Evolutionary conservation across 2,113 vertebrate species (phyloP).

Genomic region (Grammomys dolichurus): DNA sequence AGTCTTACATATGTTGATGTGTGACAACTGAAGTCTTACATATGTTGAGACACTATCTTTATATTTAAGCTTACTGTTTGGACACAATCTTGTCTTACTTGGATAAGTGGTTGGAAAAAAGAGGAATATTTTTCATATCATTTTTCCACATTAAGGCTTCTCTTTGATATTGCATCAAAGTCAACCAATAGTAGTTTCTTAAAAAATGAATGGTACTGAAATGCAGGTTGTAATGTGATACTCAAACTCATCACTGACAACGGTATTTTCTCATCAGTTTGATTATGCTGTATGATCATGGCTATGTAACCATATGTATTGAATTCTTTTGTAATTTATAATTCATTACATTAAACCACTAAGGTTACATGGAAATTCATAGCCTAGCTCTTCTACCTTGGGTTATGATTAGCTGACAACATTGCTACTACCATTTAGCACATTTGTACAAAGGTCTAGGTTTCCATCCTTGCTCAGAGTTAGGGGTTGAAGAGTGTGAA

Average conservation of each 20-base stretch:
- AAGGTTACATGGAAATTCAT: neutral
- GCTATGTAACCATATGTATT: neutral
- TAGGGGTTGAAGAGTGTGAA: neutral
- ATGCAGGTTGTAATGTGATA: neutral
- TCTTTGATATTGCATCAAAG: neutral
- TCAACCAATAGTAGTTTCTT: neutral
- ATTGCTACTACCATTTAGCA: neutral
- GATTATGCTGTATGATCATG: neutral
- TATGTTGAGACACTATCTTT: neutral
- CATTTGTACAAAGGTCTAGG: neutral
- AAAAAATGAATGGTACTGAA: slow-evolving; percentile 39
- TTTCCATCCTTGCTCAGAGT: neutral
- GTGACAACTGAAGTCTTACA: neutral
- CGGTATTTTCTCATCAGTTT: slow-evolving; percentile 13
- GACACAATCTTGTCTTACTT: slow-evolving; percentile 2
- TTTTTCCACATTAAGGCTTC: neutral
- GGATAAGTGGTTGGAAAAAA: neutral
- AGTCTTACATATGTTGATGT: neutral
- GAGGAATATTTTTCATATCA: neutral
- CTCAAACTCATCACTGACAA: neutral
- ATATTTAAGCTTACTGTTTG: neutral
- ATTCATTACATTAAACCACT: neutral
- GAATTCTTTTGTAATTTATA: neutral
- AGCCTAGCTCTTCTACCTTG: neutral
- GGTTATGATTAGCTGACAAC: neutral